phyloP scores from a whole-genome alignment of 1,140 invertebrate genomes.

The Pteromalus puparum region DNA sequence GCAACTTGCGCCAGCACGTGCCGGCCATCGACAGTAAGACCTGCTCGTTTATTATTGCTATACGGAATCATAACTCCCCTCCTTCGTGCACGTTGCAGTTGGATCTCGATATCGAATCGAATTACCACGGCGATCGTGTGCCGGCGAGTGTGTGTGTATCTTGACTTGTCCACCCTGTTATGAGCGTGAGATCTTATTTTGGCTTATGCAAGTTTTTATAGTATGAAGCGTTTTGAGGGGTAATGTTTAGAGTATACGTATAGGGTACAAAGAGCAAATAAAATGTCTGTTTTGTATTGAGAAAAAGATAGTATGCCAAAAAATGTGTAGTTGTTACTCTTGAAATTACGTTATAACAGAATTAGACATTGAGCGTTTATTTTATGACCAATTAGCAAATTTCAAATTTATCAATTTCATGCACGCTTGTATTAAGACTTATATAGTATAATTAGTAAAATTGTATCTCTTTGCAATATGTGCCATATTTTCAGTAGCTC shows the following conservation, averaged over 20 bases:
- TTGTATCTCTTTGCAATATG: too few relatives aligned
- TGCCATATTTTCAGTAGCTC: too few relatives aligned
- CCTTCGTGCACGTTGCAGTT: not conserved
- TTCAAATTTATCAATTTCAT: too few relatives aligned
- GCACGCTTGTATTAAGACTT: too few relatives aligned
- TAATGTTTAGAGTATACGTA: not conserved
- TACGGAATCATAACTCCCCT: constrained; percentile 65
- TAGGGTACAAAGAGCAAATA: not conserved
- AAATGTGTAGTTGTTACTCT: too few relatives aligned
- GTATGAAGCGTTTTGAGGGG: too few relatives aligned
- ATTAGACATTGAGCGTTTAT: too few relatives aligned
- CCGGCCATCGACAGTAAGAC: constrained; percentile 67
- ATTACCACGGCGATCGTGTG: constrained; percentile 64
- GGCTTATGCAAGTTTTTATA: not conserved
- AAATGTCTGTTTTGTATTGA: not conserved
- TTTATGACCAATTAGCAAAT: too few relatives aligned
- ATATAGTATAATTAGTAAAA: too few relatives aligned
- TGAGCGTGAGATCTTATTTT: not conserved
- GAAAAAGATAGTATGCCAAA: too few relatives aligned
- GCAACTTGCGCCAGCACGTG: constrained; percentile 66
- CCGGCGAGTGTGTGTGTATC: not conserved
- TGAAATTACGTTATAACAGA: too few relatives aligned
- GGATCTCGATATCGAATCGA: constrained; percentile 71
- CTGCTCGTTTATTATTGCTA: constrained; percentile 72
- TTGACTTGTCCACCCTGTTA: not conserved